These are phyloP conservation scores for Goniozus legneri DNA, from an alignment of 1,140 invertebrate species.

Conservation along the genomic window DNA sequence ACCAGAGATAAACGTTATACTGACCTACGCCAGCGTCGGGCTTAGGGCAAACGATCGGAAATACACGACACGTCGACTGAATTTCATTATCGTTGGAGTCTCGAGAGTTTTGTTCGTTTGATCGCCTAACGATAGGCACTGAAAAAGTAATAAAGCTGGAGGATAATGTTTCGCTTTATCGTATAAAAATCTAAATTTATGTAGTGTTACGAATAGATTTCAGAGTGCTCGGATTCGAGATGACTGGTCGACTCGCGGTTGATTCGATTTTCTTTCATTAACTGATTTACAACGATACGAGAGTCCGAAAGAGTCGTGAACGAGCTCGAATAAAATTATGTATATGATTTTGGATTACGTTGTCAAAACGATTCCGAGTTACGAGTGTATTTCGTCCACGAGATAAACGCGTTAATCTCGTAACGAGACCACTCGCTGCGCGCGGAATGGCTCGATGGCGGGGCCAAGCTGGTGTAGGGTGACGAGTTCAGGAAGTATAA, in stretches of 20 bases:
- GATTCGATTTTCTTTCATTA: too few relatives aligned
- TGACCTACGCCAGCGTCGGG: constrained; percentile 37
- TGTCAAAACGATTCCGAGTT: too few relatives aligned
- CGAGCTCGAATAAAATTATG: too few relatives aligned
- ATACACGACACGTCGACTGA: neutral
- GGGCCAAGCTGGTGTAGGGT: constrained; percentile 17
- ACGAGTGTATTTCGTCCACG: neutral
- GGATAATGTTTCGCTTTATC: too few relatives aligned
- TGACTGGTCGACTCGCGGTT: too few relatives aligned
- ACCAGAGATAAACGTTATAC: constrained; percentile 41
- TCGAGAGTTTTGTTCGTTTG: neutral
- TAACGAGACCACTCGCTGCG: constrained; percentile 19
- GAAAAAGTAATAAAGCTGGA: neutral
- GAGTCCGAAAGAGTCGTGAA: neutral
- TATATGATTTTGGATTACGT: too few relatives aligned
- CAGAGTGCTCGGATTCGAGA: too few relatives aligned
- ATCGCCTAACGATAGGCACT: neutral
- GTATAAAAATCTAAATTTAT: too few relatives aligned
- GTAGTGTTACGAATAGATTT: too few relatives aligned
- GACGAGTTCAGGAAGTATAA: constrained; percentile 33
- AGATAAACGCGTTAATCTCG: neutral
- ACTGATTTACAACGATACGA: neutral
- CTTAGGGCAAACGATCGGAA: neutral
- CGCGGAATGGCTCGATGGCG: constrained; percentile 6
- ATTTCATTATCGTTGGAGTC: neutral